These are phyloP conservation scores for Chymomyza procnemis DNA, from an alignment of 2,888 invertebrate species.

Conservation along the genomic window DNA sequence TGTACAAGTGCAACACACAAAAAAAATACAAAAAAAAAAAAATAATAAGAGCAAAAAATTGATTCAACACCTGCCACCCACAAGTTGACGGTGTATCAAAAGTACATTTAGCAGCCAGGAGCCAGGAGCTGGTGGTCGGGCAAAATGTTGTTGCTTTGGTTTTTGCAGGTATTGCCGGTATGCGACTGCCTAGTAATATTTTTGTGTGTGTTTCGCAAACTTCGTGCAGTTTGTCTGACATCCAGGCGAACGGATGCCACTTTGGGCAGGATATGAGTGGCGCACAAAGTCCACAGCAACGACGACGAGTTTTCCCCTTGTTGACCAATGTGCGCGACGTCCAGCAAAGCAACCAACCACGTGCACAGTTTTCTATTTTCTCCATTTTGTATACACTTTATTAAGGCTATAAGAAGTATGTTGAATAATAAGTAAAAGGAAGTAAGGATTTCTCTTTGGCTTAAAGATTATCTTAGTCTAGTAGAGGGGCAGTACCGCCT, in stretches of 20 bases:
- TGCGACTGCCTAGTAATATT: not conserved
- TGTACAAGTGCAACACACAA: conserved; percentile 25
- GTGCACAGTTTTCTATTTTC: conserved; percentile 9
- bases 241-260: conserved; percentile 42
- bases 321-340: conserved; percentile 15
- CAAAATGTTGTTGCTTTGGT: conserved; percentile 11
- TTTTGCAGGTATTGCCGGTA: conserved; percentile 4
- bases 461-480: too few species aligned
- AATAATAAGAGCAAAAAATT: too few species aligned
- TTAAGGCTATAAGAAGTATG: too few species aligned
- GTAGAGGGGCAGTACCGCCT: too few species aligned
- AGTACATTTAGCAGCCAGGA: conserved; percentile 36
- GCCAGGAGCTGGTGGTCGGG: too few species aligned
- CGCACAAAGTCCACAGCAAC: conserved; percentile 4
- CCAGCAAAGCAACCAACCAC: conserved; percentile 24
- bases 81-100: conserved; percentile 33
- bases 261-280: conserved; percentile 60
- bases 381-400: not conserved
- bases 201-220: not conserved
- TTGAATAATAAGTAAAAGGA: too few species aligned
- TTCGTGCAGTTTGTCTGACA: not conserved
- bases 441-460: too few species aligned
- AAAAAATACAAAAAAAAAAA: not conserved
- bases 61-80: conserved; percentile 42
- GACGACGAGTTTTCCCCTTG: not conserved